Base-by-base conservation (phyloP, 2,888 invertebrate species). In the Elysia crispata region DNA sequence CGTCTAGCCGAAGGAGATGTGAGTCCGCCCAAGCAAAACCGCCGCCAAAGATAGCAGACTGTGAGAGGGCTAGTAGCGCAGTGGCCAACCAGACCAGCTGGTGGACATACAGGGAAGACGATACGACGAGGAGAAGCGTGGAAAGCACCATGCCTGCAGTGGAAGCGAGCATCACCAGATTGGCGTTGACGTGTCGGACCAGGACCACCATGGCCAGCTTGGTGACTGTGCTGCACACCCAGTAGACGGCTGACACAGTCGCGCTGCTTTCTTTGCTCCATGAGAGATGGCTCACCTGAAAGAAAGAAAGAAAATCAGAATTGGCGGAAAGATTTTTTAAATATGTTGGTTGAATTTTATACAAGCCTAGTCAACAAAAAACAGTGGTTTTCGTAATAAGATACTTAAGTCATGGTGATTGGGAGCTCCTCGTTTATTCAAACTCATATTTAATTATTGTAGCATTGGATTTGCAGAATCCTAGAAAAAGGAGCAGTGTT, bases 241-340 rank as follows among this genome's bases (percentile, higher is more conserved):
- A 78, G 78, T 73, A 78, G 0, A 78, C n/a, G 25, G 78, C 62
- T 0, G 64, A 62, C 23, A 78, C 50, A 8, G 31, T 1, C 0
- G 78, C 78, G 28, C 78, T 73, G 18, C 62, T 33, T 30, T 78
- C 50, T 30, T 78, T 78, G 31, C 73, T 78, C 78, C 78, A 78
- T 31, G 62, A 62, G 3, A 78, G 33, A 23, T 77, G 62, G 20
- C 41, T 62, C 11, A 41, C 41, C 41, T 41, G 41, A 11, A 41
- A 6, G 41, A 11, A 41, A 11, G 41, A 41, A 41, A 41, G 5
- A 41, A 41, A 41, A 11, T 41, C 41, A 41, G 11, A 3, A 11
- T 41, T 41, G 41, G 41, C n/a, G n/a, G n/a, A n/a, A n/a, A n/a
- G n/a, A n/a, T n/a, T n/a, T n/a, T n/a, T n/a, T n/a, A n/a, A n/a